Percentiles rank a stretch among this genome's conserved stretches.
Conservation (phyloP, 2,797 vertebrate genomes). For the Pseudomugil gertrudae region DNA sequence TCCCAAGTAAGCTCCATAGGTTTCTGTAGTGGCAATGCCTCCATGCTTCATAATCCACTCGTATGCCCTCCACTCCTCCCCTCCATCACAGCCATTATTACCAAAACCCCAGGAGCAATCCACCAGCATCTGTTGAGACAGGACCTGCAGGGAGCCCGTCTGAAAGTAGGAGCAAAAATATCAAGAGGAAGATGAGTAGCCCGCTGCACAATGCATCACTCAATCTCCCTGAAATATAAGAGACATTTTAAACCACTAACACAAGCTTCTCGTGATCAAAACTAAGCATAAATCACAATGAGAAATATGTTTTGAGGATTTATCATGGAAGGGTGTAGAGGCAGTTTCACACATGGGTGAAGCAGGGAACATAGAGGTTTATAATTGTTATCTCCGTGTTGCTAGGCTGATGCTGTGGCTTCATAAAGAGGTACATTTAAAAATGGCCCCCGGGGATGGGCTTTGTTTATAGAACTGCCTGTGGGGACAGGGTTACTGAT, state of each 20-base stretch:
- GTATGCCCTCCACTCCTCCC: conserved; percentile 86
- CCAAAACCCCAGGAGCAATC: conserved; percentile 87
- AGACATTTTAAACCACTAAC: background rate
- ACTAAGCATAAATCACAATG: background rate
- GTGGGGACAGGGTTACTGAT: conserved; percentile 14
- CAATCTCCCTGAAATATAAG: background rate
- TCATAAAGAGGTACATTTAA: background rate
- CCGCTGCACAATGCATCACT: background rate
- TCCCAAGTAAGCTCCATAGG: conserved; percentile 84
- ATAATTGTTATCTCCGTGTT: conserved; percentile 31
- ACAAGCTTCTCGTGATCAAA: background rate
- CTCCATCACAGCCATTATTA: conserved; percentile 85
- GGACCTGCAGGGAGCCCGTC: conserved; percentile 80
- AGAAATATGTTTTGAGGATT: background rate
- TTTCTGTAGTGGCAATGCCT: conserved; percentile 84
- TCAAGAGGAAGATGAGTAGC: background rate
- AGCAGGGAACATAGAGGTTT: background rate
- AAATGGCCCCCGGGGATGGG: conserved; percentile 23
- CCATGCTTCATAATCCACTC: conserved; percentile 88
- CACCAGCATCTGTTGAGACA: conserved; percentile 88
- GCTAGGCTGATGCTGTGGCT: conserved; percentile 27
- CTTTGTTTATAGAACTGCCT: conserved; percentile 52
- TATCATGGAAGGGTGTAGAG: background rate
- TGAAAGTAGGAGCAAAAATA: conserved; percentile 42
- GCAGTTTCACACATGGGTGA: background rate